Evolutionary conservation across 2,113 vertebrate genomes (phyloP), one percentile per base, ranked within the genome.

Genomic region (Eolophus roseicapilla): DNA sequence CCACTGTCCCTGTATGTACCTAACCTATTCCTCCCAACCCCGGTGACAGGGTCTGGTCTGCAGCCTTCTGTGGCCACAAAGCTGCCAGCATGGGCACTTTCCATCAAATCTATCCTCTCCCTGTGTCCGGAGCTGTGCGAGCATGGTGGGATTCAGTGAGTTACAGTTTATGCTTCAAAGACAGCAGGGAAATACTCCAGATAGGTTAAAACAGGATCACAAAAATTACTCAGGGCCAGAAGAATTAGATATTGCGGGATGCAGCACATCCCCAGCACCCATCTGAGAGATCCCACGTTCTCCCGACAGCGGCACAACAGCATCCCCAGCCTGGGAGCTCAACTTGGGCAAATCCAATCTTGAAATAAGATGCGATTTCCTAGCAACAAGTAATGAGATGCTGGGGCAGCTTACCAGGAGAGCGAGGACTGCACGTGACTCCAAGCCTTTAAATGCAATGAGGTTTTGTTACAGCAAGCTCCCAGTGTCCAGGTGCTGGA

Each of bases 41-140:
- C 3, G 0, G 82, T 0, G 4, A 35, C 2, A 8, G 39, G 17
- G 24, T 24, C 68, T 10, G 29, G 27, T 28, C 49, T 2, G 0
- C 78, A 74, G 27, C 7, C 44, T 60, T 33, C 39, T 17, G 46
- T 1, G 5, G 20, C 47, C 1, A 1, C 67, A 7, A 46, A 67
- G 44, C 43, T 8, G 21, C 21, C 23, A 11, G 28, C 67, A 49
- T 7, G 0, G 55, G 20, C 50, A 27, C 86, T 24, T 37, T 5
- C 37, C 9, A 9, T 7, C 11, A 11, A 9, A 76, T 43, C 0
- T 0, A 41, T 59, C 63, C 76, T 28, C 44, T 39, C 24, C 35
- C 0, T 0, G 86, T 35, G 3, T 0, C 0, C 0, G 37, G 31
- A 86, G 44, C 67, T 0, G 0, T 9, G 17, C 0, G 2, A 62